phyloP scores from a whole-genome alignment of 2,797 vertebrate genomes.

The Enteromius paludinosus region DNA sequence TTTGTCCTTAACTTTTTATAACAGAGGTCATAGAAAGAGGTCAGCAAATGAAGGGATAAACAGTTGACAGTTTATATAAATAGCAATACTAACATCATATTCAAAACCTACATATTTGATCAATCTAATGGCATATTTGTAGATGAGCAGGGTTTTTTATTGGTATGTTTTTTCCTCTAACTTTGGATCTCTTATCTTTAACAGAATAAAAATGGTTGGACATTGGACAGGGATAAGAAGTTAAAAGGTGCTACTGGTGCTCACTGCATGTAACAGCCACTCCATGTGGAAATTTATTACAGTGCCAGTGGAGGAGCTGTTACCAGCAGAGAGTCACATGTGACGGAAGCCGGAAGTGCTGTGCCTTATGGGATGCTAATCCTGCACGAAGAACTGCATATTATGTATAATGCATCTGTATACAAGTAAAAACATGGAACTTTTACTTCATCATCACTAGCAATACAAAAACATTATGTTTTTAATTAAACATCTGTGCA shows the following conservation, averaged over 20 bases:
- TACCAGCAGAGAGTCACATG: constrained; percentile 56
- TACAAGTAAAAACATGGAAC: neutral
- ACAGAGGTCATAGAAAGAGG: neutral
- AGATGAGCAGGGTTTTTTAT: neutral
- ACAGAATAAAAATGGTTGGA: neutral
- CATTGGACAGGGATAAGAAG: neutral
- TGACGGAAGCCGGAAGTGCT: constrained; percentile 15
- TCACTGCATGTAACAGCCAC: constrained; percentile 91
- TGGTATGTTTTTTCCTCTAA: neutral
- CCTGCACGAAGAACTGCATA: too few species aligned
- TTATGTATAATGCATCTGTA: neutral
- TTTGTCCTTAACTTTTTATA: neutral
- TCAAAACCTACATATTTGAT: neutral
- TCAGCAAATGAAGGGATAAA: neutral
- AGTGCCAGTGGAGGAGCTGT: constrained; percentile 89
- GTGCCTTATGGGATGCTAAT: neutral
- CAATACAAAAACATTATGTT: neutral
- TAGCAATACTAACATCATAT: neutral
- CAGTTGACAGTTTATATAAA: neutral
- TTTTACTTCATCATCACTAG: neutral
- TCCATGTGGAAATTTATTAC: constrained; percentile 86
- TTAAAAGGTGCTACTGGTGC: constrained; percentile 64
- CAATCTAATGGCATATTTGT: neutral
- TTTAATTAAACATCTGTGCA: neutral
- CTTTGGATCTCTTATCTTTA: constrained; percentile 4